phyloP scores from a whole-genome alignment of 2,888 invertebrate species.

The Acanthosoma haemorrhoidale region DNA sequence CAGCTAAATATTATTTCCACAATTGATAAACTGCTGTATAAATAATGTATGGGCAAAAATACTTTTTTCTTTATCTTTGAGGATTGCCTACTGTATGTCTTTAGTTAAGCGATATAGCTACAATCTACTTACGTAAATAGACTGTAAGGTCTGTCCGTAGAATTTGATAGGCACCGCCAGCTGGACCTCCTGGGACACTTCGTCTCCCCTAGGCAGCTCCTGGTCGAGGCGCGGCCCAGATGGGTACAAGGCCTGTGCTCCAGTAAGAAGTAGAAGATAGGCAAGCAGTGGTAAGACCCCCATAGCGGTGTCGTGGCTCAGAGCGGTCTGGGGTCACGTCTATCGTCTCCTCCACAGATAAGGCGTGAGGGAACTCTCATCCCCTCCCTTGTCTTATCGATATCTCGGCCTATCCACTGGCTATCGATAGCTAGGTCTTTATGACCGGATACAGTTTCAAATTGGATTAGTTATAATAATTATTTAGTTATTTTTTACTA shows the following conservation, averaged over 20 bases:
- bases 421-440: no score
- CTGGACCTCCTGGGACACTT: slow-evolving; percentile 57
- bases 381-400: background rate
- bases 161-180: slow-evolving; percentile 71
- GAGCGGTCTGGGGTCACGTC: background rate
- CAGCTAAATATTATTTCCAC: no score
- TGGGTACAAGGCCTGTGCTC: slow-evolving; percentile 54
- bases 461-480: no score
- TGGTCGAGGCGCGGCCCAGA: slow-evolving; percentile 54
- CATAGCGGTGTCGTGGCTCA: background rate
- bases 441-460: no score
- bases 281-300: background rate
- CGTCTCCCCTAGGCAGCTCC: slow-evolving; percentile 51
- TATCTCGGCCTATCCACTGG: background rate
- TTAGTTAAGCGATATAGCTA: no score
- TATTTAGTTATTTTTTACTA: no score
- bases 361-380: background rate
- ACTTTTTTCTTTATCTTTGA: no score
- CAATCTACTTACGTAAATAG: slow-evolving; percentile 71
- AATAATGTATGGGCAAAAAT: no score
- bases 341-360: background rate
- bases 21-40: no score
- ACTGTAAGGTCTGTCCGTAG: slow-evolving; percentile 68
- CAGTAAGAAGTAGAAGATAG: slow-evolving; percentile 16
- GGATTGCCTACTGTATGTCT: no score